phyloP scores from a whole-genome alignment of 2,888 invertebrate genomes.

The Congeria kusceri region DNA sequence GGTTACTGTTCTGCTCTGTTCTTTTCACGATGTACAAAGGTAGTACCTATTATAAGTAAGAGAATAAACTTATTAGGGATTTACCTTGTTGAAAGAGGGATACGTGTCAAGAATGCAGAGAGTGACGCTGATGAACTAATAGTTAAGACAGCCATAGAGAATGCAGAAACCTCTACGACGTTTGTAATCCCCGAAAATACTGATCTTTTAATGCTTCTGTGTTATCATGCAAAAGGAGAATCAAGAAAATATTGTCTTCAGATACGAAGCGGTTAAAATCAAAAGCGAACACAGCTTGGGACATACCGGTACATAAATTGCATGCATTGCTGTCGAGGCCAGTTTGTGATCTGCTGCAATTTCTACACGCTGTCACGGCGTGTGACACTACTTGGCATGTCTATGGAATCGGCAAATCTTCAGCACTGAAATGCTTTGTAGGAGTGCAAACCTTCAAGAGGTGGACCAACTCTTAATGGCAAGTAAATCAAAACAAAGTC shows the following conservation, averaged over 20 bases:
- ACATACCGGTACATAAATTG: conserved; percentile 50
- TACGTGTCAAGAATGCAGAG: conserved; percentile 43
- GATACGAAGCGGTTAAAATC: conserved; percentile 10
- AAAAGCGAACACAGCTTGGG: conserved; percentile 39
- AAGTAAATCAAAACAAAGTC: conserved; percentile 16
- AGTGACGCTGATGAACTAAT: conserved; percentile 67
- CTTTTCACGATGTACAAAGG: conserved; percentile 16
- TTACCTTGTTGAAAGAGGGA: conserved; percentile 31
- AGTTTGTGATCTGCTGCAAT: conserved; percentile 42
- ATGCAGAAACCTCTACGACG: conserved; percentile 32
- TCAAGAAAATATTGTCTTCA: conserved; percentile 14
- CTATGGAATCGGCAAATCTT: conserved; percentile 46
- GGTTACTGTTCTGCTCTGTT: too few relatives aligned
- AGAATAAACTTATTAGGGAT: conserved; percentile 59
- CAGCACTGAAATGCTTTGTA: conserved; percentile 17
- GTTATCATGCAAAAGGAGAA: conserved; percentile 43
- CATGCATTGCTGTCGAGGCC: conserved; percentile 19
- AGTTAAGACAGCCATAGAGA: conserved; percentile 56
- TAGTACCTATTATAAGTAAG: conserved; percentile 46
- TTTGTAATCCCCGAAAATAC: conserved; percentile 69
- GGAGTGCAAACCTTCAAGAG: conserved; percentile 1
- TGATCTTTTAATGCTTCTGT: conserved; percentile 64
- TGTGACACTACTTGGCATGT: conserved; percentile 56
- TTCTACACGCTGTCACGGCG: conserved; percentile 61
- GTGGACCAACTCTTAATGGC: not conserved